Evolutionary conservation across 2,797 vertebrate genomes (phyloP).

Genomic region (Chelonia mydas): DNA sequence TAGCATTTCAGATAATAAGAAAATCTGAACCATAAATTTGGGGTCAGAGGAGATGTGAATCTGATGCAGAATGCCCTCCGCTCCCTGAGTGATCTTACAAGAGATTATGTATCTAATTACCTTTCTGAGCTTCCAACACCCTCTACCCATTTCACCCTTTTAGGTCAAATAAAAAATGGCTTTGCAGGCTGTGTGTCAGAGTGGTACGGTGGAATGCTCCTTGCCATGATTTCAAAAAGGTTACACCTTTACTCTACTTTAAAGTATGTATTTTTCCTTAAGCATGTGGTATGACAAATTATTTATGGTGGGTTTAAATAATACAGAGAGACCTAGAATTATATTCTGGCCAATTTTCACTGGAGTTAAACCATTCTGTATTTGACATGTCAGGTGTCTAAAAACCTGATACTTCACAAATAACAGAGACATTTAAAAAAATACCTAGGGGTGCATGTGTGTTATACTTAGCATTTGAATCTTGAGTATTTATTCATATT

Average conservation of each 20-base stretch:
- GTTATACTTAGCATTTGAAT: too few species aligned
- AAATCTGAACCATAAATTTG: accelerated
- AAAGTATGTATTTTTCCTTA: background rate
- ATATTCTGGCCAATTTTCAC: background rate
- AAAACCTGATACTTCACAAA: background rate
- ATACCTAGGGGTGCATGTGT: too few species aligned
- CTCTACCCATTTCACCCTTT: background rate
- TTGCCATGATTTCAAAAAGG: background rate
- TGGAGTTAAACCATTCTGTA: background rate
- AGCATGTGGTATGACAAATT: background rate
- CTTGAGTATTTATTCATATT: too few species aligned
- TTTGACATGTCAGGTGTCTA: background rate
- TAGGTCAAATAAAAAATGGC: background rate
- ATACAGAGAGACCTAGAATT: background rate
- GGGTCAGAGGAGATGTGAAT: too few species aligned
- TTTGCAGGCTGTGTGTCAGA: background rate
- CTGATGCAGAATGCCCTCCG: too few species aligned
- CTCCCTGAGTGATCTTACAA: background rate
- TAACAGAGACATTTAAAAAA: too few species aligned
- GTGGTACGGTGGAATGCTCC: background rate
- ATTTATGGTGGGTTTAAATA: background rate
- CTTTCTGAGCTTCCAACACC: background rate
- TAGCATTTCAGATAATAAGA: background rate
- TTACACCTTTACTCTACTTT: background rate
- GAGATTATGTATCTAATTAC: background rate